A percentile compares a stretch with the other conserved stretches of the same genome.
phyloP scores from a whole-genome alignment of 1,140 invertebrate species.

The Palaemon carinicauda region DNA sequence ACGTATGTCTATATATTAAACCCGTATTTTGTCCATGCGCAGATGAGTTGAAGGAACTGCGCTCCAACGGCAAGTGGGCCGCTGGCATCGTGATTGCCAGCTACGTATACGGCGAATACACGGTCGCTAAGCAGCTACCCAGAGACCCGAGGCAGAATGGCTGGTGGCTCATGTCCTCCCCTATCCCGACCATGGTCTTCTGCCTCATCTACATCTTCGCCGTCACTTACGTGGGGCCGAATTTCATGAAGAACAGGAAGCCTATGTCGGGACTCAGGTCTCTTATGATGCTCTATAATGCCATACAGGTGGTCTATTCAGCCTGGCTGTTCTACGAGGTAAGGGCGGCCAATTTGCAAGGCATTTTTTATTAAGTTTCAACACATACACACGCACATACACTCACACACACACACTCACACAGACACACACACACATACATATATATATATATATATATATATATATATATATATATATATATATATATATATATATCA shows the following conservation, averaged over 20 bases:
- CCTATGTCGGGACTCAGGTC: slow-evolving; percentile 10
- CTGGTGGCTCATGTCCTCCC: slow-evolving; percentile 12
- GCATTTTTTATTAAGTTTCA: neutral
- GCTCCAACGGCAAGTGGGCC: neutral
- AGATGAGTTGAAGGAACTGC: neutral
- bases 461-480: neutral
- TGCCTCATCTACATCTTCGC: neutral
- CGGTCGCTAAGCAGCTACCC: neutral
- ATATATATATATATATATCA: neutral
- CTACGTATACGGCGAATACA: slow-evolving; percentile 4
- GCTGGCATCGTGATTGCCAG: neutral
- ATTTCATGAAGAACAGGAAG: neutral
- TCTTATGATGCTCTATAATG: slow-evolving; percentile 28
- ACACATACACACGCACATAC: neutral
- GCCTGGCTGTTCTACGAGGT: slow-evolving; percentile 27
- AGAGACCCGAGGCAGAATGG: neutral
- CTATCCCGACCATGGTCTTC: neutral
- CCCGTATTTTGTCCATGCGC: neutral
- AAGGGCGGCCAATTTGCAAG: neutral
- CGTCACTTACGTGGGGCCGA: slow-evolving; percentile 17
- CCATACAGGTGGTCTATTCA: slow-evolving; percentile 32
- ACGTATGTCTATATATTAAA: neutral
- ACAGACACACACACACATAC: too few species aligned
- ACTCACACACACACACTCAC: too few species aligned
- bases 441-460: neutral